Evolutionary conservation across 2,888 invertebrate genomes (phyloP).

Genomic region (Platycnemis pennipes): DNA sequence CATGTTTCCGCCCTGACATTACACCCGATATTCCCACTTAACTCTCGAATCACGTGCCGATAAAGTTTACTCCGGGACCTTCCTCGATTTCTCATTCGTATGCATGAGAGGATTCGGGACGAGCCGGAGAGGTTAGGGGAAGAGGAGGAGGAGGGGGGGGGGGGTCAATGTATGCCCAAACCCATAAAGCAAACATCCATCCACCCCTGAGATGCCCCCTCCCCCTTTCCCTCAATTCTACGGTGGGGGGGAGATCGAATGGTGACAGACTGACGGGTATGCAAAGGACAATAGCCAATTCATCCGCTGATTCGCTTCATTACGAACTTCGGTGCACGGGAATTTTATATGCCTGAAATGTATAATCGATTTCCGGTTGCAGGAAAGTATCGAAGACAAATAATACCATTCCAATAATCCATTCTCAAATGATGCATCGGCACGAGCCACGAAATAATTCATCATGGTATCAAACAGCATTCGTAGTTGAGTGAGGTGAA

Average conservation of each 20-base stretch:
- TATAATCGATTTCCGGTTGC: neutral
- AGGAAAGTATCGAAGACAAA: neutral
- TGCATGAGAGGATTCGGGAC: constrained; percentile 17
- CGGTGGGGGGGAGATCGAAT: neutral
- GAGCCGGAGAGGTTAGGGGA: neutral
- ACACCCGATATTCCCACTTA: constrained; percentile 11
- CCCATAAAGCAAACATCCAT: neutral
- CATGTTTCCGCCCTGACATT: neutral
- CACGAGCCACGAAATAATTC: too few species aligned
- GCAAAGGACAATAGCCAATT: neutral
- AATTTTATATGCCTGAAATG: neutral
- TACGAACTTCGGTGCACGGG: neutral
- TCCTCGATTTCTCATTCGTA: constrained; percentile 50
- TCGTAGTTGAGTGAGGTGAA: too few species aligned
- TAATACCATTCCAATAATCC: too few species aligned
- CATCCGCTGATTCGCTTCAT: neutral
- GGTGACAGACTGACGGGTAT: neutral
- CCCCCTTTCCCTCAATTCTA: neutral
- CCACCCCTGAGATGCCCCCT: neutral
- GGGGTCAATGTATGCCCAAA: neutral
- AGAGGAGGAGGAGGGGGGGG: neutral
- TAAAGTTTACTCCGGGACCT: neutral
- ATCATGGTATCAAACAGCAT: too few species aligned
- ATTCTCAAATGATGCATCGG: too few species aligned
- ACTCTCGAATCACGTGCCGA: neutral